phyloP scores from a whole-genome alignment of 2,113 vertebrate species.

The Eurystomus gularis region DNA sequence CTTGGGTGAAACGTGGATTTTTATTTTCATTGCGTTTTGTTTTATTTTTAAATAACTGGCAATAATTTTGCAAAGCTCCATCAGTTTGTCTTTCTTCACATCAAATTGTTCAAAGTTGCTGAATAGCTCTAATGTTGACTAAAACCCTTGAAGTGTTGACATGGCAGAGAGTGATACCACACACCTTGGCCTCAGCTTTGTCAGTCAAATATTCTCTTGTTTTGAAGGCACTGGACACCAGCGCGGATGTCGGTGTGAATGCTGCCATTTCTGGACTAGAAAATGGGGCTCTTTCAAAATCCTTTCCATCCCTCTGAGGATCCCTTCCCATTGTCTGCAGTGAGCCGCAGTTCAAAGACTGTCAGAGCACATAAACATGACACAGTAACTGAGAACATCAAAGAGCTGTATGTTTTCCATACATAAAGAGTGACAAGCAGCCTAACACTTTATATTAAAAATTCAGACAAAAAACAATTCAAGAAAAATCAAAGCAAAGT shows the following conservation, averaged over 20 bases:
- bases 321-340: slow-evolving; percentile 45
- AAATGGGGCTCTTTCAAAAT: neutral
- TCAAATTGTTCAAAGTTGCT: neutral
- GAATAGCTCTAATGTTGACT: neutral
- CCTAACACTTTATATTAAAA: slow-evolving; percentile 42
- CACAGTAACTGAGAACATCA: slow-evolving; percentile 65
- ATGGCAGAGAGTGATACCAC: neutral
- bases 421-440: slow-evolving; percentile 54
- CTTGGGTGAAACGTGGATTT: neutral
- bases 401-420: slow-evolving; percentile 64
- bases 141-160: neutral
- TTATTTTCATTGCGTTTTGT: neutral
- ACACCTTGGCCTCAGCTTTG: neutral
- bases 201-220: neutral
- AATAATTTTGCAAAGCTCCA: neutral
- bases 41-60: slow-evolving; percentile 9
- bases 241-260: neutral
- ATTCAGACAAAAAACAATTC: slow-evolving; percentile 62
- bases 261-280: neutral
- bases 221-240: neutral
- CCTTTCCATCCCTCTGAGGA: neutral
- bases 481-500: slow-evolving; percentile 46
- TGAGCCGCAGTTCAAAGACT: slow-evolving; percentile 25
- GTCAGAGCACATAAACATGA: slow-evolving; percentile 66
- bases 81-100: neutral